Conservation (phyloP, 2,797 vertebrate species). For the Enteromius thamalakanensis region DNA sequence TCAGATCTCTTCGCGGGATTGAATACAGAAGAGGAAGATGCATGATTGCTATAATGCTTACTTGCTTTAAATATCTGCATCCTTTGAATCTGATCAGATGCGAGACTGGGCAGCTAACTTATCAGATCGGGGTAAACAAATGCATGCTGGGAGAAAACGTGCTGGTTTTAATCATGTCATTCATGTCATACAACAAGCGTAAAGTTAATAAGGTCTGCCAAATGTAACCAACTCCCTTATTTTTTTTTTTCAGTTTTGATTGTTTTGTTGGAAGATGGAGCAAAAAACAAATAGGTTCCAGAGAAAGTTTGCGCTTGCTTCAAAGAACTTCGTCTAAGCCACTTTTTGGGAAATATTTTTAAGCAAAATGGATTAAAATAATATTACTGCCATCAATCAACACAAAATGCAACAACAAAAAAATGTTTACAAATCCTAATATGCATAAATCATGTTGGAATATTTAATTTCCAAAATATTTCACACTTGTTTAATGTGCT, state of each 20-base stretch:
- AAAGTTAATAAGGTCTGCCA: constrained; percentile 21
- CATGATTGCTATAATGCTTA: constrained; percentile 22
- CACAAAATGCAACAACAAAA: background rate
- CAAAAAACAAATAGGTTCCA: constrained; percentile 36
- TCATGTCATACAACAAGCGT: constrained; percentile 30
- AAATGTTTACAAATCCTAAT: background rate
- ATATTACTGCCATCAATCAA: constrained; percentile 25
- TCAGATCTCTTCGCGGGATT: constrained; percentile 16
- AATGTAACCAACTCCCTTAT: constrained; percentile 25
- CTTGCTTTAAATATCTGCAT: background rate
- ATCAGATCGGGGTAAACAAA: constrained; percentile 23
- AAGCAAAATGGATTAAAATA: background rate
- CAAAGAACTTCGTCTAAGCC: background rate
- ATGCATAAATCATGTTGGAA: background rate
- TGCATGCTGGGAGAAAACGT: constrained; percentile 24
- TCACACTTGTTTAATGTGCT: background rate
- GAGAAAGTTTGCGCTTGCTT: background rate
- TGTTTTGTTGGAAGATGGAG: constrained; percentile 20
- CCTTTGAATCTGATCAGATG: constrained; percentile 21
- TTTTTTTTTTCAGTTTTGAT: constrained; percentile 28
- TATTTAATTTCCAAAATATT: background rate
- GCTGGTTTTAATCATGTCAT: constrained; percentile 38
- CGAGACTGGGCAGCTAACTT: background rate
- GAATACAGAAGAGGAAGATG: constrained; percentile 4
- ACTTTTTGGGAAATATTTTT: background rate